phyloP scores from a whole-genome alignment of 2,888 invertebrate species.

The Alsophila aescularia region DNA sequence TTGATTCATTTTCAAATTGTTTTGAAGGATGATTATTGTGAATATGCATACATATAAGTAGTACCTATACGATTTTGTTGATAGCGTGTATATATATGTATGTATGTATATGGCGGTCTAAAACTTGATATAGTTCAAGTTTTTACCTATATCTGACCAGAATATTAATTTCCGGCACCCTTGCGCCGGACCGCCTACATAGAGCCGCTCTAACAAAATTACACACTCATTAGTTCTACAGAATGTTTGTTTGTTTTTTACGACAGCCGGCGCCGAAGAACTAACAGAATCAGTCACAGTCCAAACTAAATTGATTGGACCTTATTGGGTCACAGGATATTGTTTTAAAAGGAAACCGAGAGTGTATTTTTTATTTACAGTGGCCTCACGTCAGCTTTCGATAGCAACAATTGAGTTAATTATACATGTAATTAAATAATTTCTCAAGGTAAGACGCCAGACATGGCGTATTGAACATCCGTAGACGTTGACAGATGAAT shows the following conservation, averaged over 20 bases:
- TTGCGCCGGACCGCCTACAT: slow-evolving; percentile 67
- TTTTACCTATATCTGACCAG: slow-evolving; percentile 38
- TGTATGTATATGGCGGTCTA: not conserved
- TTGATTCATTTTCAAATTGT: no score
- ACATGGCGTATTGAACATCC: slow-evolving; percentile 52
- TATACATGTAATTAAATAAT: slow-evolving; percentile 68
- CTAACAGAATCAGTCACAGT: slow-evolving; percentile 79
- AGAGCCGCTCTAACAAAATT: slow-evolving; percentile 75
- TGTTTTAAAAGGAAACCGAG: slow-evolving; percentile 47
- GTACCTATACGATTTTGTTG: no score
- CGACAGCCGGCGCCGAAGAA: slow-evolving; percentile 68
- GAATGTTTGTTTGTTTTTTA: slow-evolving; percentile 77
- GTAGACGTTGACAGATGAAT: slow-evolving; percentile 75
- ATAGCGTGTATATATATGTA: not conserved
- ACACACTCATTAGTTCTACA: slow-evolving; percentile 81
- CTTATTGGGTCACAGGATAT: slow-evolving; percentile 60
- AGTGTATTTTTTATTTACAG: slow-evolving; percentile 32
- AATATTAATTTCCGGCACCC: slow-evolving; percentile 60
- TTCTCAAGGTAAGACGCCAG: slow-evolving; percentile 61
- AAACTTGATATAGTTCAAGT: slow-evolving; percentile 25
- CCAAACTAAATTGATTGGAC: slow-evolving; percentile 56
- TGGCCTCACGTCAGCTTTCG: slow-evolving; percentile 21
- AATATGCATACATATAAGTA: no score
- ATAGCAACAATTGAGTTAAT: slow-evolving; percentile 48
- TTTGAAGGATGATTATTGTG: no score